Base-by-base conservation (phyloP, 2,888 invertebrate species). In the Oscheius sp. region DNA sequence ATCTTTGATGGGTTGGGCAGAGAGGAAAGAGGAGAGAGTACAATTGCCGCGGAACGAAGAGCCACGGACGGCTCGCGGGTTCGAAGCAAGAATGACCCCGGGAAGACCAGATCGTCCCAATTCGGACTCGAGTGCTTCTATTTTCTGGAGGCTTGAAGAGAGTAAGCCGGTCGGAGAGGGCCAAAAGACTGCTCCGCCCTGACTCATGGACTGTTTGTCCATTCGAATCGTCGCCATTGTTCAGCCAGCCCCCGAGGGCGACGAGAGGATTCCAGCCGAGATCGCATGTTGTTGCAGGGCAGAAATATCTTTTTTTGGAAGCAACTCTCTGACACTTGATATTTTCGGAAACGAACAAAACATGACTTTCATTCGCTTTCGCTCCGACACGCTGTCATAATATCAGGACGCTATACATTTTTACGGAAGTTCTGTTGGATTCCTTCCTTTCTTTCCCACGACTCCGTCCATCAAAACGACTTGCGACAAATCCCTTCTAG, bases 91-190 rank as follows among this genome's bases (percentile, higher is more conserved):
- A 21, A 55, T 21, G 55, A 21, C 48, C 48, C 65, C 51, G 21
- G 50, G 48, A 13, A 68, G 42, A 68, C 68, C 55, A 68, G 68
- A 33, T 42, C 68, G 68, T 68, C 68, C 68, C 68, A 68, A 68
- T 68, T 68, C 68, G 68, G 55, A 55, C 37, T 68, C 68, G 68
- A 68, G 68, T 68, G 68, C 68, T 68, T 53, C 68, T 68, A 68
- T 68, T 68, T 68, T 68, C 68, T 68, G 68, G 68, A 68, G 55
- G 35, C 55, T 21, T n/a, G 42, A 33, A 53, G 55, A 68, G 68
- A 55, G 42, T 53, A 55, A n/a, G 53, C 33, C 53, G 21, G 7
- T 29, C 9, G 55, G 48, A 68, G 68, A 68, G 55, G 55, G 21
- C 37, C 11, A 29, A 68, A 35, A 37, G 68, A 55, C 68, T 53